Conservation (phyloP, 2,888 invertebrate genomes). For the Odontocerum albicorne region DNA sequence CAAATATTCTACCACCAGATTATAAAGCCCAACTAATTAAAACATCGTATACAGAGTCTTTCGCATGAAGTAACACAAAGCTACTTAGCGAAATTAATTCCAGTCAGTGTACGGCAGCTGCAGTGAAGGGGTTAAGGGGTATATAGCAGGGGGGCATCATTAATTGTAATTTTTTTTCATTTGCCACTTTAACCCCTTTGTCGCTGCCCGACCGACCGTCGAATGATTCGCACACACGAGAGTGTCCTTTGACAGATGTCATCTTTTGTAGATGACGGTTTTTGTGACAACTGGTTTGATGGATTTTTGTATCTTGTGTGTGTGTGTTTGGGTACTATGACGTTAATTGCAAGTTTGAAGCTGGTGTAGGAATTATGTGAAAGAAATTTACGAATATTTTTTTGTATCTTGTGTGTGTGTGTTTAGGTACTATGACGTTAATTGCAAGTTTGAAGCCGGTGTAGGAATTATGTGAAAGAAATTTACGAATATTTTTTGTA, state of each 20-base stretch:
- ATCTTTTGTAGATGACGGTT: constrained; percentile 10
- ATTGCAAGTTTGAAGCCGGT: no score
- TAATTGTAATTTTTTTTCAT: constrained; percentile 37
- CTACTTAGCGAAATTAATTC: constrained; percentile 16
- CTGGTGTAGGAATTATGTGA: no score
- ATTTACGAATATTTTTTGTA: no score
- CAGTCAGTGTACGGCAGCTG: constrained; percentile 26
- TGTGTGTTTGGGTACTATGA: no score
- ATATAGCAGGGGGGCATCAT: constrained; percentile 23
- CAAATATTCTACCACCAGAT: neutral
- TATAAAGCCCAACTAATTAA: neutral
- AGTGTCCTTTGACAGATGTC: constrained; percentile 28
- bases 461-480: no score
- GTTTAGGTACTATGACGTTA: no score
- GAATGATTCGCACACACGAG: constrained; percentile 16
- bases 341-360: no score
- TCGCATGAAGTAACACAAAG: constrained; percentile 2
- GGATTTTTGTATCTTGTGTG: neutral
- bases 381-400: no score
- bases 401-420: no score
- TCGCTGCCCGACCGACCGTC: constrained; percentile 24
- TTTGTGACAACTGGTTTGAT: neutral
- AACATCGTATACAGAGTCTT: neutral
- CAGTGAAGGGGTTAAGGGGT: constrained; percentile 25
- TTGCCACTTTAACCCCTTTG: constrained; percentile 33